Evolutionary conservation across 2,797 vertebrate species (phyloP).

Genomic region (Tangara arthus): DNA sequence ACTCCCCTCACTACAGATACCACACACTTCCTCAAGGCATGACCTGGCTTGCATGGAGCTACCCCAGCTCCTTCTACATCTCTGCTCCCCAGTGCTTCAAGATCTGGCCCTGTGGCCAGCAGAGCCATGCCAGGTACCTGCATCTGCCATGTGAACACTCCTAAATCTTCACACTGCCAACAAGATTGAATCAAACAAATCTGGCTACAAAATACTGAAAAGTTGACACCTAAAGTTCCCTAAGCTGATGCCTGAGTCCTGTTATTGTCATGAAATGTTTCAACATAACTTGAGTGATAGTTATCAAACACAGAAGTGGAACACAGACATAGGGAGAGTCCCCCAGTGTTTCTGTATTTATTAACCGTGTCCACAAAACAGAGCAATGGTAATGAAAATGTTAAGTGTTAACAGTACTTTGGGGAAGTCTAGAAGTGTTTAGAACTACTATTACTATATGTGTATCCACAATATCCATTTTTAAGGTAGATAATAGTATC

Average conservation of each 20-base stretch:
- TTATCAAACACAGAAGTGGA: neutral
- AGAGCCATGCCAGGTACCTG: neutral
- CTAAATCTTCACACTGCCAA: neutral
- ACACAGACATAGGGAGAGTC: rapidly evolving
- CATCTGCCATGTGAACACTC: neutral
- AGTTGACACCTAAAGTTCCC: neutral
- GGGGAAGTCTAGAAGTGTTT: neutral
- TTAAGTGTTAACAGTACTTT: neutral
- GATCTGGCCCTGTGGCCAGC: neutral
- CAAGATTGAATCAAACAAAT: neutral
- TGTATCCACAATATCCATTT: neutral
- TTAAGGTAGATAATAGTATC: neutral
- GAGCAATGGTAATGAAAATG: neutral
- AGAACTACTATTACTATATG: neutral
- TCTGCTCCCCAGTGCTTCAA: neutral
- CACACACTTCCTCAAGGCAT: neutral
- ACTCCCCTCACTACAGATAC: neutral
- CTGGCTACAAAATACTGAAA: neutral
- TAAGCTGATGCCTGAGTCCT: neutral
- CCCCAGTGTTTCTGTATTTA: neutral
- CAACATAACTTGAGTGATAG: neutral
- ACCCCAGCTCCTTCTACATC: neutral
- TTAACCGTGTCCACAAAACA: neutral
- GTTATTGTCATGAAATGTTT: neutral
- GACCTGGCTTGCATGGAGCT: neutral